These are phyloP conservation scores for Poeciliopsis occidentalis DNA, from an alignment of 2,113 vertebrate genomes.

Conservation along the genomic window DNA sequence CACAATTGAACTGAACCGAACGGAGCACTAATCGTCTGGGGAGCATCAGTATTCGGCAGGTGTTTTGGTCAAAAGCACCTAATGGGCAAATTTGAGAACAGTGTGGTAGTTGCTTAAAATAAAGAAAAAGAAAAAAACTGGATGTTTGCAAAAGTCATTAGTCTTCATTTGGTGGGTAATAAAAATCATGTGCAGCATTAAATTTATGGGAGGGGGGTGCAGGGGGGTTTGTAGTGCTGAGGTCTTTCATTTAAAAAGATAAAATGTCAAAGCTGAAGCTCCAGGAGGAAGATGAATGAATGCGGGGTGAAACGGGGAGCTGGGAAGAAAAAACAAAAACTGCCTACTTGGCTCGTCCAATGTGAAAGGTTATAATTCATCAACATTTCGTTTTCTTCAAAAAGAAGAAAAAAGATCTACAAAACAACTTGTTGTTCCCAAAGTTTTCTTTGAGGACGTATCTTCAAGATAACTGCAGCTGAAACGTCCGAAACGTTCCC, in stretches of 20 bases:
- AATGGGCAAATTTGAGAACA: neutral
- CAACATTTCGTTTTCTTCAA: neutral
- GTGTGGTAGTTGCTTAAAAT: neutral
- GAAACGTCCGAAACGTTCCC: neutral
- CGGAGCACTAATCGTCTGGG: neutral
- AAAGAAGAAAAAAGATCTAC: neutral
- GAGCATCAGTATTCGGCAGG: neutral
- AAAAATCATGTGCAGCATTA: neutral
- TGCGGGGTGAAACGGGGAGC: neutral
- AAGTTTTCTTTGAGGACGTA: too few relatives aligned
- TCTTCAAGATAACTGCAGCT: neutral
- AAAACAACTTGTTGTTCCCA: neutral
- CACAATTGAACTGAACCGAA: neutral
- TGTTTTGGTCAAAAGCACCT: neutral
- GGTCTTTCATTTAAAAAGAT: neutral
- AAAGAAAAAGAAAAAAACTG: neutral
- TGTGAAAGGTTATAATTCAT: neutral
- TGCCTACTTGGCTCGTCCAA: neutral
- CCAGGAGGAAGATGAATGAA: neutral
- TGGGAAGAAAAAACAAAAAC: neutral
- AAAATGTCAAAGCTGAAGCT: neutral
- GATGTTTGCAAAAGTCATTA: neutral
- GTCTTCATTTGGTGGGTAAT: neutral
- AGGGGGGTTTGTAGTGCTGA: neutral
- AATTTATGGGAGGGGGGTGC: too few relatives aligned